phyloP scores from a whole-genome alignment of 2,888 invertebrate genomes.

The Cerastis leucographa region DNA sequence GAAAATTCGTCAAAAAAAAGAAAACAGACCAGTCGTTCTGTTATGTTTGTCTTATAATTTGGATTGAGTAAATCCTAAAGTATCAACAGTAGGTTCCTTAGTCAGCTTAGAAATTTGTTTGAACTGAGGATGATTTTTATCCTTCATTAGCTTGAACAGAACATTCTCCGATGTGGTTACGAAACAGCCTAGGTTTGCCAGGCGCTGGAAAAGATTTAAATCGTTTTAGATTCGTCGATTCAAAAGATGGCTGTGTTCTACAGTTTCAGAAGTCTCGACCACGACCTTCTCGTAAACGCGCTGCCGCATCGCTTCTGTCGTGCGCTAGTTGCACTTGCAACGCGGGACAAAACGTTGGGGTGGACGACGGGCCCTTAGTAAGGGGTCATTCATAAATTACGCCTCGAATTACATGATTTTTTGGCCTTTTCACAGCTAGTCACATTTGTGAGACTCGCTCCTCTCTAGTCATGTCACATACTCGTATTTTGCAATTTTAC shows the following conservation, averaged over 20 bases:
- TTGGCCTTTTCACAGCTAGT: no score
- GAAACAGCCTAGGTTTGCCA: conserved; percentile 60
- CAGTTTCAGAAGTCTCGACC: background rate
- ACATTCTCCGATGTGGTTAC: conserved; percentile 28
- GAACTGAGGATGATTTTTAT: conserved; percentile 25
- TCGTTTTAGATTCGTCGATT: background rate
- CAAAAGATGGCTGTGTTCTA: background rate
- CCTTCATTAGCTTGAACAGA: conserved; percentile 27
- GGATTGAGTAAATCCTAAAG: conserved; percentile 4
- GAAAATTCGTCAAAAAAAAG: no score
- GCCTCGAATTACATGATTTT: no score
- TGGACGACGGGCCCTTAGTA: no score
- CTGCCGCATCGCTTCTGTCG: no score
- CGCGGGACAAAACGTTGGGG: no score
- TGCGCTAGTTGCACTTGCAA: no score
- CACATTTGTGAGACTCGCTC: no score
- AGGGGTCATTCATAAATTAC: no score
- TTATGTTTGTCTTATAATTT: conserved; percentile 11
- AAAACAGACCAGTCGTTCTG: no score
- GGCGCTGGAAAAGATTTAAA: conserved; percentile 11
- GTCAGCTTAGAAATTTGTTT: conserved; percentile 23
- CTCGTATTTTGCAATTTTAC: no score
- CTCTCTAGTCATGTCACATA: no score
- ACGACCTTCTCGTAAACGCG: background rate
- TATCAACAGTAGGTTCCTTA: conserved; percentile 18